Percentiles rank a stretch among this genome's conserved stretches.
phyloP scores from a whole-genome alignment of 2,888 invertebrate species.

The Leucophenga maculata region DNA sequence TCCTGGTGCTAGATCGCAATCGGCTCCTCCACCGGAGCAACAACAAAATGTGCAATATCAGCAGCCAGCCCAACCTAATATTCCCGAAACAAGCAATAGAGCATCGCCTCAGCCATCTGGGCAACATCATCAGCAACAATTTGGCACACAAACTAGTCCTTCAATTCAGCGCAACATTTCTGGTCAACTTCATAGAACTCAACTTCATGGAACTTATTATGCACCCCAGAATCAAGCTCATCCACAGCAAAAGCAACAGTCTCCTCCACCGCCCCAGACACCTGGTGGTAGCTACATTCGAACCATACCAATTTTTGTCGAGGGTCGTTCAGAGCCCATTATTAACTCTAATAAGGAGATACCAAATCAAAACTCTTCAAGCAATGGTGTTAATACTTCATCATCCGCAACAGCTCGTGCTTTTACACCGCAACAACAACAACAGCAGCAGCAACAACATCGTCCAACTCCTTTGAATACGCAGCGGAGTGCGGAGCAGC shows the following conservation, averaged over 20 bases:
- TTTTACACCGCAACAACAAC: constrained; percentile 52
- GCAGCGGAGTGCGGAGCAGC: constrained; percentile 48
- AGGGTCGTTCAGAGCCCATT: constrained; percentile 87
- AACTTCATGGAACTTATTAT: constrained; percentile 48
- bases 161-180: constrained; percentile 53
- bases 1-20: constrained; percentile 81
- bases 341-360: constrained; percentile 74
- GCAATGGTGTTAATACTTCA: constrained; percentile 66
- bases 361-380: constrained; percentile 68
- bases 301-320: constrained; percentile 90
- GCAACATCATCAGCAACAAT: constrained; percentile 52
- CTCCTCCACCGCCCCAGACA: constrained; percentile 65
- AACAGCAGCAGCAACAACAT: too few relatives aligned
- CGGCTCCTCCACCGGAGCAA: constrained; percentile 79
- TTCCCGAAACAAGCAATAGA: constrained; percentile 46
- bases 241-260: constrained; percentile 57
- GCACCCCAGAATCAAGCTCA: constrained; percentile 55
- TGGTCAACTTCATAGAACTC: constrained; percentile 37
- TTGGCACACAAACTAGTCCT: constrained; percentile 67
- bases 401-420: constrained; percentile 47
- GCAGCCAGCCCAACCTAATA: constrained; percentile 50
- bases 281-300: constrained; percentile 75
- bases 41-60: constrained; percentile 58
- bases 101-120: constrained; percentile 44
- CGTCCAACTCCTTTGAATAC: constrained; percentile 56